Percentiles rank a stretch among this genome's conserved stretches.
phyloP scores from a whole-genome alignment of 1,140 invertebrate genomes.

The Panagrolaimus sp. region DNA sequence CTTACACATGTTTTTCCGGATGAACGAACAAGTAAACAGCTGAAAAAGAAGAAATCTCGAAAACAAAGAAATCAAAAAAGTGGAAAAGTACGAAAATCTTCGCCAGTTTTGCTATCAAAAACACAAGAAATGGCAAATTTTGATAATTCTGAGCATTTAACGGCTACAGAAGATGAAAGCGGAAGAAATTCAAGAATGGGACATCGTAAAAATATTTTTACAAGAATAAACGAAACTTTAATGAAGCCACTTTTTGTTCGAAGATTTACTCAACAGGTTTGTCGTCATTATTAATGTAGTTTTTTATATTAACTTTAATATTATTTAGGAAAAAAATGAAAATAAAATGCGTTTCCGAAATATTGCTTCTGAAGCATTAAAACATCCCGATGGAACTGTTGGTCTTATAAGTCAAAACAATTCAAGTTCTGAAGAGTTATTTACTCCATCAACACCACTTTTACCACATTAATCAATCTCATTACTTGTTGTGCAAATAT shows the following conservation, averaged over 20 bases:
- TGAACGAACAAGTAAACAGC: slow-evolving; percentile 20
- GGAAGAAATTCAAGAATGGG: slow-evolving; percentile 5
- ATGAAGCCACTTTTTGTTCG: slow-evolving; percentile 39
- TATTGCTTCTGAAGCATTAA: slow-evolving; percentile 39
- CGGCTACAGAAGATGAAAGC: slow-evolving; percentile 26
- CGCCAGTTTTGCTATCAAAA: slow-evolving; percentile 40
- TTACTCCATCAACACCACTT: no score
- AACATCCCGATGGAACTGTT: slow-evolving; percentile 4
- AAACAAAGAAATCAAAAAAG: background rate
- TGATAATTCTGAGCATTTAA: slow-evolving; percentile 37
- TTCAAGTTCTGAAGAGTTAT: background rate
- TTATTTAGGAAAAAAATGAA: slow-evolving; percentile 34
- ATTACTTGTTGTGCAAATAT: no score
- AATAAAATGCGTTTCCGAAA: slow-evolving; percentile 39
- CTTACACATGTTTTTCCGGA: slow-evolving; percentile 38
- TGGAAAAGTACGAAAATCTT: slow-evolving; percentile 23
- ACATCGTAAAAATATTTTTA: slow-evolving; percentile 32
- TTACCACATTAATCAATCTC: no score
- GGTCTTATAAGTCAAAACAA: background rate
- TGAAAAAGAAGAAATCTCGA: slow-evolving; percentile 2
- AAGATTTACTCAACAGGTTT: slow-evolving; percentile 40
- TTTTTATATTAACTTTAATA: background rate
- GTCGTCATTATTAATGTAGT: background rate
- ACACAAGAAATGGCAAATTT: slow-evolving; percentile 46
- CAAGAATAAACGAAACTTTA: slow-evolving; percentile 34